Evolutionary conservation across 92 coral and sea anemone genomes (phyloP).

Genomic region (Plumapathes pennacea): DNA sequence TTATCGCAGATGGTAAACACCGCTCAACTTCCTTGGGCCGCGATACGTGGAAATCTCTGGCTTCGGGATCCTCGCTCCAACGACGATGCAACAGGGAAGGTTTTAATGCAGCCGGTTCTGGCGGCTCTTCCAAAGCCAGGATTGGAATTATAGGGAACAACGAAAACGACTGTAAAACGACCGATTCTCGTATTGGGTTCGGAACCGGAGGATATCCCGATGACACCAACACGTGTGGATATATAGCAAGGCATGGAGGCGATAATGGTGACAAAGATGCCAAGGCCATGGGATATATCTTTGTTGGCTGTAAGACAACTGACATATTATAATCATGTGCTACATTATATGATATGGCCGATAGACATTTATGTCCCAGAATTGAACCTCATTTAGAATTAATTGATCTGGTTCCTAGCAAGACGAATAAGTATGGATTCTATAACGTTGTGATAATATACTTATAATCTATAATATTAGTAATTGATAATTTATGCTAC

Average conservation of each 20-base stretch:
- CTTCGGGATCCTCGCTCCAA: conserved; percentile 7
- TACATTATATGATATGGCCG: too few relatives aligned
- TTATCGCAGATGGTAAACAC: not conserved
- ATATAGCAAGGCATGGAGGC: conserved; percentile 1
- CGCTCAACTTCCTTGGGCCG: not conserved
- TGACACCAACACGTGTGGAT: not conserved
- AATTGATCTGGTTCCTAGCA: too few relatives aligned
- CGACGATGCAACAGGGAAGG: conserved; percentile 1
- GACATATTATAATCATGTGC: too few relatives aligned
- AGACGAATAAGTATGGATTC: too few relatives aligned
- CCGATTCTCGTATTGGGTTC: conserved; percentile 11
- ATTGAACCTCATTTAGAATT: too few relatives aligned
- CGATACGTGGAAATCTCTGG: not conserved
- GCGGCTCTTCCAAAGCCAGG: not conserved
- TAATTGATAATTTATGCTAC: too few relatives aligned
- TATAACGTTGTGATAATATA: too few relatives aligned
- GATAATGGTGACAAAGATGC: conserved; percentile 4
- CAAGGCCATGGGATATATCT: conserved; percentile 1
- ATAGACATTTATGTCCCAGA: too few relatives aligned
- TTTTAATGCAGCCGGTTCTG: not conserved
- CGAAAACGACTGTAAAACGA: not conserved
- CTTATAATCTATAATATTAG: too few relatives aligned
- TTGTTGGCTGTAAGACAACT: conserved; percentile 1
- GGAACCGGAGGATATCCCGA: conserved; percentile 6
- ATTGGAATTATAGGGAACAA: conserved; percentile 6